A percentile compares a stretch with the other conserved stretches of the same genome.
phyloP scores from a whole-genome alignment of 2,113 vertebrate genomes.

The Antechinus flavipes region DNA sequence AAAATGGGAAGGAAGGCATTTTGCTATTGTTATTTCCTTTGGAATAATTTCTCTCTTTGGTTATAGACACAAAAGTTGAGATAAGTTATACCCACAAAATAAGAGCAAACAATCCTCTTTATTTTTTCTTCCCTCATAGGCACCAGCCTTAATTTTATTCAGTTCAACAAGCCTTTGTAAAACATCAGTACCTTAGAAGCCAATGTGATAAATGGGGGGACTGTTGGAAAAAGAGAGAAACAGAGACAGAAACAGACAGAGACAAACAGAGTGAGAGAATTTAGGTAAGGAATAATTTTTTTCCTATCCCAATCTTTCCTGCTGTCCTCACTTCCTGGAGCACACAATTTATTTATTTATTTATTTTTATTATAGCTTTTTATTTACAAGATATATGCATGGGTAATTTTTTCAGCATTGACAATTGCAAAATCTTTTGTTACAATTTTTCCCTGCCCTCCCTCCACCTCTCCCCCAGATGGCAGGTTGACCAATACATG shows the following conservation, averaged over 20 bases:
- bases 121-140: not conserved
- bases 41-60: not conserved
- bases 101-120: not conserved
- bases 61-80: not conserved
- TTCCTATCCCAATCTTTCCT: not conserved
- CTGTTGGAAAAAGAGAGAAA: not conserved
- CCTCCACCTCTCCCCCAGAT: too few species aligned
- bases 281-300: not conserved
- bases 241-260: not conserved
- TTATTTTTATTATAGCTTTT: too few species aligned
- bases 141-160: not conserved
- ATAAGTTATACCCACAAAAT: not conserved
- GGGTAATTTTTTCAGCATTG: too few species aligned
- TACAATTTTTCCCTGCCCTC: too few species aligned
- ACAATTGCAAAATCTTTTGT: too few species aligned
- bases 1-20: not conserved
- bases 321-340: not conserved
- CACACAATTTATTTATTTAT: not conserved
- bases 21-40: not conserved
- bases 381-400: too few species aligned
- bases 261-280: not conserved
- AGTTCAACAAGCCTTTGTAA: not conserved
- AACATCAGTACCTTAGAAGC: not conserved
- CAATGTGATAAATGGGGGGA: not conserved
- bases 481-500: too few species aligned